Evolutionary conservation across 2,797 vertebrate species (phyloP).

Genomic region (Hipposideros larvatus): DNA sequence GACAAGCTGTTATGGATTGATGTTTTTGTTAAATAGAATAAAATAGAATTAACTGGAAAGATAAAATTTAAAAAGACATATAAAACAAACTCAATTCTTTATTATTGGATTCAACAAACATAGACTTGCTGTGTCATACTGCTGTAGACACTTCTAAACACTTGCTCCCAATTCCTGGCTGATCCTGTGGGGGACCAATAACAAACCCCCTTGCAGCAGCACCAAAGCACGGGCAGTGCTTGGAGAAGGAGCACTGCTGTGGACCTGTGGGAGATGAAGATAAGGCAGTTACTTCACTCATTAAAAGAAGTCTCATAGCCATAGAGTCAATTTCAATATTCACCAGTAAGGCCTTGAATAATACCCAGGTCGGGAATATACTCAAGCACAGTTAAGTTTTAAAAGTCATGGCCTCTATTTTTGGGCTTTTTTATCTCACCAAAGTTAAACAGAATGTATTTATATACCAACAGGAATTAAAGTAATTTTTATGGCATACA

Average conservation of each 20-base stretch:
- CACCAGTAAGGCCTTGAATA: not conserved
- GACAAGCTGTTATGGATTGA: not conserved
- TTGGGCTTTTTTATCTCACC: not conserved
- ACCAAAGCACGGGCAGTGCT: rapidly evolving
- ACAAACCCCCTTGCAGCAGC: not conserved
- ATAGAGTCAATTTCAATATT: constrained; percentile 32
- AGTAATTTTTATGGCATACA: constrained; percentile 34
- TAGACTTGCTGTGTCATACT: not conserved
- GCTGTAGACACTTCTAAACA: not conserved
- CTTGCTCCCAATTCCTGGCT: not conserved
- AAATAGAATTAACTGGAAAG: constrained; percentile 18
- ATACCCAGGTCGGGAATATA: not conserved
- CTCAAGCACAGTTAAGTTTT: constrained; percentile 2
- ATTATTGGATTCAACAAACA: not conserved
- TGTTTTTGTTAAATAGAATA: not conserved
- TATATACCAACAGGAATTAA: not conserved
- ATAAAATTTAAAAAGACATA: not conserved
- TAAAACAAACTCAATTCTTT: not conserved
- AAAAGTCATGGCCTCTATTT: not conserved
- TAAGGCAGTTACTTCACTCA: not conserved
- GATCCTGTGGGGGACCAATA: not conserved
- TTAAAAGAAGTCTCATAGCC: not conserved
- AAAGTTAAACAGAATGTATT: constrained; percentile 36
- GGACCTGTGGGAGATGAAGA: not conserved
- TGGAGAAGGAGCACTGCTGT: not conserved